Evolutionary conservation across 2,888 invertebrate genomes (phyloP), one percentile per base, ranked within the genome.

Genomic region (Eudasyphora cyanicolor): DNA sequence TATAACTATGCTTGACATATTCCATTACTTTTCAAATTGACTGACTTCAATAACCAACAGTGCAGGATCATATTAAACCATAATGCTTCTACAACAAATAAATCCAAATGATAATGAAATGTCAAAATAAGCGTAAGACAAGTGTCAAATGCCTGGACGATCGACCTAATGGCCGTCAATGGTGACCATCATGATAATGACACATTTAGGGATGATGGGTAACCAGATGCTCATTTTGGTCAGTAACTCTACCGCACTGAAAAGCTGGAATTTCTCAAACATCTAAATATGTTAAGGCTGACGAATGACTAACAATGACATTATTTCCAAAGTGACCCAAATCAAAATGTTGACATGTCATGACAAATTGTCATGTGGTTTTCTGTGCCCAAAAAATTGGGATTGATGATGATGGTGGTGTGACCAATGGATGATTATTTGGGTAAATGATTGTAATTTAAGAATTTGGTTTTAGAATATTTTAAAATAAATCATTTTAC

Each of bases 281-380:
- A 79, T 3, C 45, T n/a, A 45, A 45, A 45, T n/a, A n/a, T n/a
- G 82, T 76, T 60, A 69, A 79, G 82, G 79, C 82, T 70, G 6
- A n/a, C 27, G 45, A 38, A 38, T 14, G 5, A 62, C 5, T 6
- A 7, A 35, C 32, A 17, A n/a, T 17, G 17, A 12, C 70, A 76
- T 54, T 49, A 71, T 76, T 69, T 74, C 73, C 73, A 84, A 76
- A 73, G 70, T 35, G 32, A 84, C 79, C 82, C 82, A 84, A 64
- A 84, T 79, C 84, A 84, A 84, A 79, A 84, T 80, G 76, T 82
- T 83, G 82, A 83, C 82, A 76, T 83, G 82, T 76, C 82, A 76
- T 79, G 82, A 83, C 82, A 83, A 79, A 73, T 17, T 76, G 82
- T 83, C 82, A 76, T 83, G 79, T 49, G 82, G 79, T 79, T 57